phyloP scores from a whole-genome alignment of 1,140 invertebrate genomes.

The Drosophila rufa region DNA sequence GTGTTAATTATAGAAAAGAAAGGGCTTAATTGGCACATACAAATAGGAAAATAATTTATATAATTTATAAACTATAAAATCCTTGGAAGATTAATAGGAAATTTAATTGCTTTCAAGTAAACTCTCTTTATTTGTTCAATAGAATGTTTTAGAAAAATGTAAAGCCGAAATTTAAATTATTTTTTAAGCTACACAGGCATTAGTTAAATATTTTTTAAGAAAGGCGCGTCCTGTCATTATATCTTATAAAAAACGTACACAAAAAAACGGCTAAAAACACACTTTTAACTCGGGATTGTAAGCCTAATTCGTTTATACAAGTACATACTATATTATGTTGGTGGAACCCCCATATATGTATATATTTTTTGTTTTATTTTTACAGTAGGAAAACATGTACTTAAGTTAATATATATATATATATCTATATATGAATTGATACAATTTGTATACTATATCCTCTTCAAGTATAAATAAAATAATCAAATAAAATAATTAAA shows the following conservation, averaged over 20 bases:
- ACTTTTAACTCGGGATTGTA: slow-evolving; percentile 8
- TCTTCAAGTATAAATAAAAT: slow-evolving; percentile 45
- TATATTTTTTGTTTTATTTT: slow-evolving; percentile 34
- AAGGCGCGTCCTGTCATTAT: slow-evolving; percentile 8
- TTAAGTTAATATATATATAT: slow-evolving; percentile 22
- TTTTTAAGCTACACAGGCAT: slow-evolving; percentile 11
- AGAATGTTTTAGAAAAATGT: slow-evolving; percentile 14
- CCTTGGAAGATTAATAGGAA: too few relatives aligned
- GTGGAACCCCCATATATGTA: slow-evolving; percentile 5
- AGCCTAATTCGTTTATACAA: slow-evolving; percentile 18
- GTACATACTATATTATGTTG: slow-evolving; percentile 15
- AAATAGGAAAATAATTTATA: neutral
- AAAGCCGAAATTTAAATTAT: neutral
- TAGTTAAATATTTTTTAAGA: slow-evolving; percentile 10
- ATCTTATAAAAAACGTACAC: slow-evolving; percentile 17
- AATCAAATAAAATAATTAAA: slow-evolving; percentile 43
- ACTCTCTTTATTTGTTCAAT: slow-evolving; percentile 2
- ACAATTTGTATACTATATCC: slow-evolving; percentile 50
- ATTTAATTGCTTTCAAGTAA: neutral
- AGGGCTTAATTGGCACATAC: neutral
- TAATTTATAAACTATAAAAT: too few relatives aligned
- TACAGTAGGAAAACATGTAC: slow-evolving; percentile 45
- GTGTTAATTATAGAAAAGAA: too few relatives aligned
- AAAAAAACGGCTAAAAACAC: slow-evolving; percentile 17
- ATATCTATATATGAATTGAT: slow-evolving; percentile 38